Conservation (phyloP, 2,888 invertebrate genomes). For the Clepsis dumicolana region DNA sequence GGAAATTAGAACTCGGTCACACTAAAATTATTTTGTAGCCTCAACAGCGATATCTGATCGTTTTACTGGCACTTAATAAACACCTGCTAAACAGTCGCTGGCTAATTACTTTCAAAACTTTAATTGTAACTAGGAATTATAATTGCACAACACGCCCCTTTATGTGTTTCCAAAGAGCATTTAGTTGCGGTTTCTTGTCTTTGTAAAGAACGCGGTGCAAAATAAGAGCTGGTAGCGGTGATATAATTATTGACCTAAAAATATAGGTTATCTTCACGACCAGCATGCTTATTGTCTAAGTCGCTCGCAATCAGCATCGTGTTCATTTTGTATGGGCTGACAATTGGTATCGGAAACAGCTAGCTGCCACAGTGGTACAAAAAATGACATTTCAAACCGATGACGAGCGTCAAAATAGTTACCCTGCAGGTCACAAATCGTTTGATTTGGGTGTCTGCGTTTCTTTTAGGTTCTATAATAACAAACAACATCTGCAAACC, state of each 20-base stretch:
- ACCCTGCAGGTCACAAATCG: too few species aligned
- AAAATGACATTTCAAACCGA: too few species aligned
- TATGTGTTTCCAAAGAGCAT: conserved; percentile 45
- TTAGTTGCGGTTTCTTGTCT: conserved; percentile 40
- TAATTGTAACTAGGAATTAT: conserved; percentile 36
- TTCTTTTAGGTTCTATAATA: too few species aligned
- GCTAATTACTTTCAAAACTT: conserved; percentile 40
- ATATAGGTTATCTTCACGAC: too few species aligned
- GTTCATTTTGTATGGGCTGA: too few species aligned
- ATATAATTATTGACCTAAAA: background rate
- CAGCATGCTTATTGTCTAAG: too few species aligned
- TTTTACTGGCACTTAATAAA: conserved; percentile 30
- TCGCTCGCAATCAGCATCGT: too few species aligned
- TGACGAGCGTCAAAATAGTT: too few species aligned
- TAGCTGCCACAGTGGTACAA: too few species aligned
- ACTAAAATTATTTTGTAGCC: conserved; percentile 13
- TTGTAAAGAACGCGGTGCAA: conserved; percentile 21
- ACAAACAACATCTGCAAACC: too few species aligned
- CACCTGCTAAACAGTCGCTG: conserved; percentile 32
- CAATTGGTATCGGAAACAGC: too few species aligned
- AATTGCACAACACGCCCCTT: conserved; percentile 43
- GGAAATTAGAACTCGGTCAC: background rate
- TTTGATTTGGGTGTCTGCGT: too few species aligned
- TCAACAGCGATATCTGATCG: conserved; percentile 30
- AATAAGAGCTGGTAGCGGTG: background rate